Evolutionary conservation across 2,888 invertebrate species (phyloP).

Genomic region (Drosophila fulvimacula): DNA sequence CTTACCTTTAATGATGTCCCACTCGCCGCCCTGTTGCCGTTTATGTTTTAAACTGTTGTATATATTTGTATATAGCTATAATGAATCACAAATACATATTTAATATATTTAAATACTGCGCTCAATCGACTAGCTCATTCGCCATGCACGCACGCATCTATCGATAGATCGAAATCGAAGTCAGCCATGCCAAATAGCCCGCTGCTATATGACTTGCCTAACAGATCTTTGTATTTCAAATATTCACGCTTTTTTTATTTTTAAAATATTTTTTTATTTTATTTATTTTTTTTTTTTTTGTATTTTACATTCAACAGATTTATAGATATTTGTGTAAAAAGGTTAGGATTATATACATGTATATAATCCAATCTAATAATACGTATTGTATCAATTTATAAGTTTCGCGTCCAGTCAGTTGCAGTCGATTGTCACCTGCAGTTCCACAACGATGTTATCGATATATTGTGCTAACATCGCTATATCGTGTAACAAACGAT

Average conservation of each 20-base stretch:
- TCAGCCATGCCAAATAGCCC: not conserved
- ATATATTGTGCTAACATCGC: too few species aligned
- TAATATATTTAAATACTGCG: slow-evolving; percentile 6
- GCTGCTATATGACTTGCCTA: not conserved
- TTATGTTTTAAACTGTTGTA: slow-evolving; percentile 51
- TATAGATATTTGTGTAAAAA: slow-evolving; percentile 56
- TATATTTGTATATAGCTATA: slow-evolving; percentile 63
- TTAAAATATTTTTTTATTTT: not conserved
- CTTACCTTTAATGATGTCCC: slow-evolving; percentile 41
- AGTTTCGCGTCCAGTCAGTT: not conserved
- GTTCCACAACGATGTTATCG: slow-evolving; percentile 7
- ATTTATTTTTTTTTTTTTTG: too few species aligned
- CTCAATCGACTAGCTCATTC: not conserved
- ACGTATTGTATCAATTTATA: slow-evolving; percentile 12
- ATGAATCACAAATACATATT: slow-evolving; percentile 11
- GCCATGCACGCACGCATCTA: not conserved
- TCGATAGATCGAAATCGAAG: slow-evolving; percentile 1
- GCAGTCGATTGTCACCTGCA: not conserved
- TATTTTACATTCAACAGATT: not conserved
- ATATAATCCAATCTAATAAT: slow-evolving; percentile 29
- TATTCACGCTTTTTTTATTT: too few species aligned
- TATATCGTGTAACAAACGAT: not conserved
- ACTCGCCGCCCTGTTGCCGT: slow-evolving; percentile 47
- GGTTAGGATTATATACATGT: too few species aligned
- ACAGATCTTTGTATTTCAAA: not conserved